Percentiles rank a stretch among this genome's conserved stretches.
Evolutionary conservation across 2,113 vertebrate species (phyloP).

Genomic region (Orycteropus afer): DNA sequence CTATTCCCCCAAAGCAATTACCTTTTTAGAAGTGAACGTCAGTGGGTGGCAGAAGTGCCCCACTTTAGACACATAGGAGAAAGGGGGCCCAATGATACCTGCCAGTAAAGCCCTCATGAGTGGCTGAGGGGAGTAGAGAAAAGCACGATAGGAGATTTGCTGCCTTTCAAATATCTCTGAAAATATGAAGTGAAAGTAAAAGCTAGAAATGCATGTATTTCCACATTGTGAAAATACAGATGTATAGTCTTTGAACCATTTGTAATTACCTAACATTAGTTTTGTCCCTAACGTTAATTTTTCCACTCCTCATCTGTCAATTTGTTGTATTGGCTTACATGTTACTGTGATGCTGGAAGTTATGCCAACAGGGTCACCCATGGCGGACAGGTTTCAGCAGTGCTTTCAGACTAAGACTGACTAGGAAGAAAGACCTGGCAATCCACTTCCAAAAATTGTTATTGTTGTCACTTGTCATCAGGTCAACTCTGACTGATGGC

Average conservation of each 20-base stretch:
- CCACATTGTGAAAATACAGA: background rate
- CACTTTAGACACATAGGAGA: background rate
- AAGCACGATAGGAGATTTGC: background rate
- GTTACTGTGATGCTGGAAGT: background rate
- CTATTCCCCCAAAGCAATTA: conserved; percentile 20
- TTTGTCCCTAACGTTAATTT: background rate
- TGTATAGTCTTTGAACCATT: background rate
- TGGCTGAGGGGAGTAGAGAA: background rate
- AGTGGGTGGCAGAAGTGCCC: conserved; percentile 53
- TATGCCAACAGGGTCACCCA: background rate
- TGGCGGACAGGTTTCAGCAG: background rate
- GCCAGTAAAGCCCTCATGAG: background rate
- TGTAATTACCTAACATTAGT: background rate
- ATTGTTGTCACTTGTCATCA: background rate
- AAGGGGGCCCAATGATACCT: background rate
- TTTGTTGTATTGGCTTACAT: background rate
- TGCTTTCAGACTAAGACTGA: background rate
- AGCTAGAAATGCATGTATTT: conserved; percentile 12
- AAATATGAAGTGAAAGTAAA: conserved; percentile 6
- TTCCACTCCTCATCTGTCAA: background rate
- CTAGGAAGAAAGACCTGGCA: background rate
- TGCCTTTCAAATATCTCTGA: conserved; percentile 22
- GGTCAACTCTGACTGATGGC: background rate
- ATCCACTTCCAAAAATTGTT: background rate
- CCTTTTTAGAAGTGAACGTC: conserved; percentile 42